phyloP scores from a whole-genome alignment of 2,113 vertebrate species.

The Anolis sagrei region DNA sequence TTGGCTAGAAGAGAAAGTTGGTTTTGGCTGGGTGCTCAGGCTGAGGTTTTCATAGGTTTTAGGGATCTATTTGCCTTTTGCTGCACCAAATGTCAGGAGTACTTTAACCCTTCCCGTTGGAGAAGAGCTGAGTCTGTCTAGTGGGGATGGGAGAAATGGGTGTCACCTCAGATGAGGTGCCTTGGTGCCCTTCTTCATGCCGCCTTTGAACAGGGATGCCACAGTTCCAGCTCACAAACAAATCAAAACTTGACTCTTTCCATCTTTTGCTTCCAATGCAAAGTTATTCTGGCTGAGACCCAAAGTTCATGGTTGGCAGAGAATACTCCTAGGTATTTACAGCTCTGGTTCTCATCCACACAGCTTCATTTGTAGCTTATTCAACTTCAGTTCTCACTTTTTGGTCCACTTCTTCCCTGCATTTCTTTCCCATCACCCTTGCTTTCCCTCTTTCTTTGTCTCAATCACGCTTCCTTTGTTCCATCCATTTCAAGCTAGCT shows the following conservation, averaged over 20 bases:
- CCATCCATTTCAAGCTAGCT: not conserved
- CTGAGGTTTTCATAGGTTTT: slow-evolving; percentile 24
- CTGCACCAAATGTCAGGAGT: slow-evolving; percentile 24
- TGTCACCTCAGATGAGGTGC: not conserved
- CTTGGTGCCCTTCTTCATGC: not conserved
- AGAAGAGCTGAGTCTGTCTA: not conserved
- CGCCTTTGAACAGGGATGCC: not conserved
- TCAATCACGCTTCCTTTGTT: not conserved
- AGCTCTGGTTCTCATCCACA: slow-evolving; percentile 16
- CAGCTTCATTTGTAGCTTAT: not conserved
- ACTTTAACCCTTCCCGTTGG: not conserved
- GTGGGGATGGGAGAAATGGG: not conserved
- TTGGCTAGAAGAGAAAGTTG: slow-evolving; percentile 23
- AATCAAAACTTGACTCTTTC: not conserved
- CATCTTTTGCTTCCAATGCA: slow-evolving; percentile 17
- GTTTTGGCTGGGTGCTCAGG: slow-evolving; percentile 23
- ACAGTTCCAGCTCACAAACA: not conserved
- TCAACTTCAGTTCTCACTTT: not conserved
- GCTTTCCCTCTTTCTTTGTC: not conserved
- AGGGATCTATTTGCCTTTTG: slow-evolving; percentile 20
- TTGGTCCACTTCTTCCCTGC: not conserved
- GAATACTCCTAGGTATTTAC: slow-evolving; percentile 11
- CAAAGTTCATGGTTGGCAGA: slow-evolving; percentile 4
- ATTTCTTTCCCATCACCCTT: not conserved
- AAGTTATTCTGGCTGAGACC: not conserved